Base-by-base conservation (phyloP, 1,140 invertebrate species). In the Teleopsis dalmanni region DNA sequence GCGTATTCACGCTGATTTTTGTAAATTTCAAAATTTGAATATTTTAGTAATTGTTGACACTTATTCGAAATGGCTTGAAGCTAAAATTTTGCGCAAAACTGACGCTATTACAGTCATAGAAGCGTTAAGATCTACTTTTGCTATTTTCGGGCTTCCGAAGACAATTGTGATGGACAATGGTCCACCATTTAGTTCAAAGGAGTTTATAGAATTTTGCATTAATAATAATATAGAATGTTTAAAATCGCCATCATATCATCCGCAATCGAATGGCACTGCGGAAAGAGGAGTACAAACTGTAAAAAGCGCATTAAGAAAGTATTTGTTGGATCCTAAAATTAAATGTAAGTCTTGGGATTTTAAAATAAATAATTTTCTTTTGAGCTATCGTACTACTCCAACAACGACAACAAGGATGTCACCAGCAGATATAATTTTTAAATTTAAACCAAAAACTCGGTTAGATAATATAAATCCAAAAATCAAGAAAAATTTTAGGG, bases 321-420 rank as follows among this genome's bases (percentile, higher is more conserved):
- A 44, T 23, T 37, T 50, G 16, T 5, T 44, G 18, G 41, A 44
- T 33, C 27, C 18, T 18, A 50, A 50, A 37, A 27, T 22, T 10
- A 5, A 9, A 26, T 13, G 27, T 4, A 29, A 44, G 26, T 31
- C 42, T 33, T 34, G 21, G 25, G 25, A 51, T n/a, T 35, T 8
- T n/a, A 51, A 51, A 44, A 31, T 34, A 33, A 44, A 40, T 51
- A 40, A 43, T 49, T 49, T 49, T 35, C 36, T 49, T 23, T 27
- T 49, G 11, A 29, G 34, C n/a, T 49, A 49, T 25, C 18, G 48
- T 21, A 51, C 34, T 22, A 46, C 43, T n/a, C 43, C 34, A 31
- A 21, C 14, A 23, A 46, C 49, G 18, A 16, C 27, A 29, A 51
- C 35, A 14, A 26, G 13, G 18, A 19, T 14, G 3, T 23, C 49